Conservation (phyloP, 1,140 invertebrate genomes). For the Onthophagus taurus region DNA sequence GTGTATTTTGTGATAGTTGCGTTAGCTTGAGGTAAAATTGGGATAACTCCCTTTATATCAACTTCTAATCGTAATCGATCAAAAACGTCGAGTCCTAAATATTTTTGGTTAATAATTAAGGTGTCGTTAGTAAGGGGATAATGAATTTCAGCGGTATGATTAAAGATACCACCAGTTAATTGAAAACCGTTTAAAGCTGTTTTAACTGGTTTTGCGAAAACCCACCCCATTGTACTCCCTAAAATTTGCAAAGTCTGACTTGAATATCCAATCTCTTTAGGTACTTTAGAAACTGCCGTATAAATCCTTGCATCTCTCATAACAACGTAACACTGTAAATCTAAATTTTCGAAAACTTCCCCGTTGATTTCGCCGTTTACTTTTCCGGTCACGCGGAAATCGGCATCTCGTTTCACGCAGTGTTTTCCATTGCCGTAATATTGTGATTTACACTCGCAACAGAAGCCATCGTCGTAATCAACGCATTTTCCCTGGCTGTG, state of each 20-base stretch:
- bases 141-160: slow-evolving; percentile 65
- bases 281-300: slow-evolving; percentile 77
- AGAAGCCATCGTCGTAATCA: slow-evolving; percentile 76
- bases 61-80: slow-evolving; percentile 75
- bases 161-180: slow-evolving; percentile 71
- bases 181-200: slow-evolving; percentile 78
- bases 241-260: slow-evolving; percentile 72
- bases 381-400: slow-evolving; percentile 78
- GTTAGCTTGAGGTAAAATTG: slow-evolving; percentile 52
- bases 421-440: slow-evolving; percentile 86
- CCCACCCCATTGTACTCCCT: slow-evolving; percentile 77
- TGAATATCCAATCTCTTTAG: slow-evolving; percentile 59
- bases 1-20: slow-evolving; percentile 70
- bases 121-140: slow-evolving; percentile 63
- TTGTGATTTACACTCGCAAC: slow-evolving; percentile 71
- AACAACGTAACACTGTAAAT: slow-evolving; percentile 87
- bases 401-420: slow-evolving; percentile 70
- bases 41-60: slow-evolving; percentile 68
- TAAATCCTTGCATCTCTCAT: slow-evolving; percentile 81
- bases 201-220: slow-evolving; percentile 74
- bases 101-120: slow-evolving; percentile 66
- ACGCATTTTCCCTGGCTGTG: slow-evolving; percentile 73
- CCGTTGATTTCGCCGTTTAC: slow-evolving; percentile 74
- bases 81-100: slow-evolving; percentile 81
- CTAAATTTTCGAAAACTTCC: slow-evolving; percentile 59